Evolutionary conservation across 1,140 invertebrate genomes (phyloP).

Genomic region (Pentalonia nigronervosa): DNA sequence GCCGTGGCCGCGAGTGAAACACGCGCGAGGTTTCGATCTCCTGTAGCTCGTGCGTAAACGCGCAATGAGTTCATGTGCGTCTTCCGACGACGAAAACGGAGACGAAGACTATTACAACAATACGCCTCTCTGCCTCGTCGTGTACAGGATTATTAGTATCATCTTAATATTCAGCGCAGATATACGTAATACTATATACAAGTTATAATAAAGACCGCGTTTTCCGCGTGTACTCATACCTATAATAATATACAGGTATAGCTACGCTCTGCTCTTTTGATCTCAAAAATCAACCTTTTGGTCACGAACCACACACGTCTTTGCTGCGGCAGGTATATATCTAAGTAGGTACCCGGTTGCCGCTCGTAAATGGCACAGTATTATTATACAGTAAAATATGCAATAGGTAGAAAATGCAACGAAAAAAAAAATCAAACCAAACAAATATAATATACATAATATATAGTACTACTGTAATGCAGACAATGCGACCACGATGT

Average conservation of each 20-base stretch:
- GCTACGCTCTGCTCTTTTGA: constrained; percentile 6
- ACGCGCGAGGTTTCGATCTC: no score
- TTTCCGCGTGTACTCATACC: not conserved
- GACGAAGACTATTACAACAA: no score
- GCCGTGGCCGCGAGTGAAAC: no score
- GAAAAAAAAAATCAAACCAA: not conserved
- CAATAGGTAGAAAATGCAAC: not conserved
- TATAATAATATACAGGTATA: no score
- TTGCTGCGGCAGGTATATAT: not conserved
- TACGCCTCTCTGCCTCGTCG: not conserved
- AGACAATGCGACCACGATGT: constrained; percentile 49
- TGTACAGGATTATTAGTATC: constrained; percentile 12
- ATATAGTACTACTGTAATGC: not conserved
- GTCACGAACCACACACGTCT: constrained; percentile 48
- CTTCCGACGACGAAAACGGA: no score
- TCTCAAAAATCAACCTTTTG: constrained; percentile 46
- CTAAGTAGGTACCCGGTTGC: not conserved
- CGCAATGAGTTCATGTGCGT: no score
- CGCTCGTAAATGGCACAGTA: not conserved
- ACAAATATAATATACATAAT: not conserved
- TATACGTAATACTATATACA: not conserved
- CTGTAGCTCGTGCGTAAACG: no score
- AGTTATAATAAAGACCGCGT: not conserved
- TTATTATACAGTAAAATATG: not conserved
- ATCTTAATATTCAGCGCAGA: not conserved